Base-by-base conservation (phyloP, 2,113 vertebrate genomes). In the Himantopus leucocephalus region DNA sequence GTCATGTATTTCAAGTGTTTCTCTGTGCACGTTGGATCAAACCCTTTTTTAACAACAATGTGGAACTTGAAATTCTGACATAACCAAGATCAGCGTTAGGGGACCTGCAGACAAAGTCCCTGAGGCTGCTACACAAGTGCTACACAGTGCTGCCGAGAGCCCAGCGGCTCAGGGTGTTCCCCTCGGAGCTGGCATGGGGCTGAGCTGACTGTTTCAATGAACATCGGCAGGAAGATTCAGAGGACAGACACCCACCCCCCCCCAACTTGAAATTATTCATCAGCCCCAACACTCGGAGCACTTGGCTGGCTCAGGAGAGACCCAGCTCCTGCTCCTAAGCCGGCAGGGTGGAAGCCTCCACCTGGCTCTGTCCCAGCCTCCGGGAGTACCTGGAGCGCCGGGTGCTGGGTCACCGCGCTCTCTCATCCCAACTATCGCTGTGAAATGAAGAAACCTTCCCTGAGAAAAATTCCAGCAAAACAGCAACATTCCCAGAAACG, bases 361-460 rank as follows among this genome's bases (percentile, higher is more conserved):
- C 6, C 52, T 47, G 80, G 53, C 62, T 62, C 72, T 37, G 11
- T 34, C 72, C 55, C 76, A 80, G 50, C 64, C 29, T 8, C 20
- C 2, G 1, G 75, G 29, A 70, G 24, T 4, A 1, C 27, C 39
- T 3, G 34, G 45, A 77, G 26, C 1, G 1, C 23, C 0, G 7
- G 52, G 12, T n/a, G 34, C 37, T 21, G 37, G 22, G 37, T 29
- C n/a, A 27, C 12, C 4, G 3, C 27, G 45, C 22, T 39, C 72
- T 34, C 23, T 27, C 2, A 0, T 32, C 52, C 52, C 79, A 80
- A 0, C 23, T 32, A 19, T 37, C 2, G 8, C 21, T 47, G 41
- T 35, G 52, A 93, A 91, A 85, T 21, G 32, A 85, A 81, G 20
- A 85, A 70, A 19, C 30, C 14, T 75, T 19, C 63, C 34, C 39